These are phyloP conservation scores for Pseudoips prasinana DNA, from an alignment of 2,888 invertebrate species.

Conservation along the genomic window DNA sequence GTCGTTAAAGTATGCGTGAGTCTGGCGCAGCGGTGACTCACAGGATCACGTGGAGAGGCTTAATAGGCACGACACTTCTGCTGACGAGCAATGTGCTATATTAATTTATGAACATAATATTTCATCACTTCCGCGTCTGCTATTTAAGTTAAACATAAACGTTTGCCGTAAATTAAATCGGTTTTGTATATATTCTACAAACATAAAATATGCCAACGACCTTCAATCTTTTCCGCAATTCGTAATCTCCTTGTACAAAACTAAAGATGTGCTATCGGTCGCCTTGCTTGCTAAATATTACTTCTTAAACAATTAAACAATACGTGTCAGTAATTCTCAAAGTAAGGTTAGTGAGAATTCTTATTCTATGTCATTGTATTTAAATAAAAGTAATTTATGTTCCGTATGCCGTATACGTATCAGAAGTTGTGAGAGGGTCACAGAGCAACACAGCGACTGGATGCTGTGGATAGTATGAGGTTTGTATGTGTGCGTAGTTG, in stretches of 20 bases:
- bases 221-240: conserved; percentile 59
- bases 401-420: no score
- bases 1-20: conserved; percentile 44
- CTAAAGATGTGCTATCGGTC: conserved; percentile 34
- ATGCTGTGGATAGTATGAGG: conserved; percentile 27
- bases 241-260: conserved; percentile 41
- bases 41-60: conserved; percentile 29
- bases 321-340: background rate
- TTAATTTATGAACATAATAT: conserved; percentile 31
- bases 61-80: conserved; percentile 22
- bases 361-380: background rate
- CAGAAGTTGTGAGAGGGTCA: conserved; percentile 8
- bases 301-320: conserved; percentile 1
- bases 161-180: conserved; percentile 31
- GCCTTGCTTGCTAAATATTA: conserved; percentile 24
- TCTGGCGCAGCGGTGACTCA: conserved; percentile 45
- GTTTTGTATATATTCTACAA: conserved; percentile 29
- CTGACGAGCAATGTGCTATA: conserved; percentile 22
- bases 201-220: conserved; percentile 39
- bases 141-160: conserved; percentile 38
- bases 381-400: background rate
- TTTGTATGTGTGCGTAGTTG: conserved; percentile 29
- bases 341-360: background rate
- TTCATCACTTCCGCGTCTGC: conserved; percentile 42
- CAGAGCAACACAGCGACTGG: background rate